phyloP scores from a whole-genome alignment of 2,113 vertebrate genomes.

The Prolemur simus region DNA sequence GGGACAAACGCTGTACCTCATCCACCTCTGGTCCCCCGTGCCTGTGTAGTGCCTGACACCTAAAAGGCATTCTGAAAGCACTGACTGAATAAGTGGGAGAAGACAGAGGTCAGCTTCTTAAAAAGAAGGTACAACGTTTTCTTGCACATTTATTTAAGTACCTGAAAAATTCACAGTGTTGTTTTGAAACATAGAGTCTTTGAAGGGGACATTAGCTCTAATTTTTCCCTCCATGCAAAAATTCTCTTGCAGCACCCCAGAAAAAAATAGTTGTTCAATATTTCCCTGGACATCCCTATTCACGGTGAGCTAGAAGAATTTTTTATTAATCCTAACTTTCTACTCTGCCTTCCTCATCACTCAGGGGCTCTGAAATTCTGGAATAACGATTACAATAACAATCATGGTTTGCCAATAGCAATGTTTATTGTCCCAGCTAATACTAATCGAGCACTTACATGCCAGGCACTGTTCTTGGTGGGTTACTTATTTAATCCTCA shows the following conservation, averaged over 20 bases:
- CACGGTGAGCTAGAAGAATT: not conserved
- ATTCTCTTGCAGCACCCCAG: not conserved
- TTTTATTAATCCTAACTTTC: not conserved
- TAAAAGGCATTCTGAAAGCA: not conserved
- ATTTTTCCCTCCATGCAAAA: not conserved
- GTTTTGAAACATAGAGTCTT: not conserved
- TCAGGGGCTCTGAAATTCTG: not conserved
- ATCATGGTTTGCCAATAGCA: not conserved
- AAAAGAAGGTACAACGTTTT: not conserved
- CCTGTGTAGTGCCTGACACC: not conserved
- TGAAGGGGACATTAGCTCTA: not conserved
- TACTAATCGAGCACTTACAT: accelerated
- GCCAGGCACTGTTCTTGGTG: not conserved
- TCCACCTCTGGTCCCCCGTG: not conserved
- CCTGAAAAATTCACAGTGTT: not conserved
- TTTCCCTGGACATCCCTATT: not conserved
- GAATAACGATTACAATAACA: not conserved
- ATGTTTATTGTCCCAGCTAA: not conserved
- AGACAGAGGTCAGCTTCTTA: not conserved
- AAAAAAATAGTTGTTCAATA: not conserved
- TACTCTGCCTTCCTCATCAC: not conserved
- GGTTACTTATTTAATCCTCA: not conserved
- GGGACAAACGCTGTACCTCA: not conserved
- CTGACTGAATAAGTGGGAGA: not conserved
- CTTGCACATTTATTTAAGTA: not conserved